Conservation (phyloP, 1,140 invertebrate genomes). For the Saccostrea glomerata region DNA sequence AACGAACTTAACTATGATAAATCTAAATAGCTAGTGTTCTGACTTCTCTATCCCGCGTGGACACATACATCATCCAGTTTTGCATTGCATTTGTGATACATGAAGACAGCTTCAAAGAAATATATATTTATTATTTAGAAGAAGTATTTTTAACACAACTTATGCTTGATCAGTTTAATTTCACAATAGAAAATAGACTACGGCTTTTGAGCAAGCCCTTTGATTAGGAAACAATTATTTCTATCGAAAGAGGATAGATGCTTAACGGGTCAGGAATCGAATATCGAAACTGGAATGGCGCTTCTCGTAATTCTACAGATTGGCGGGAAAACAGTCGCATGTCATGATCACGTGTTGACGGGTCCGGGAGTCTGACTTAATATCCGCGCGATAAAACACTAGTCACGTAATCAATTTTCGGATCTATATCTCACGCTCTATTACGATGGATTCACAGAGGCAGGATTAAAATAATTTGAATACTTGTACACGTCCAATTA, state of each 20-base stretch:
- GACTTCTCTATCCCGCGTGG: neutral
- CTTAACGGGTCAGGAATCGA: neutral
- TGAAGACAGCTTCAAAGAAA: neutral
- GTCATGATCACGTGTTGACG: conserved; percentile 16
- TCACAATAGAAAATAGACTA: neutral
- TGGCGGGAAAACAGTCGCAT: conserved; percentile 22
- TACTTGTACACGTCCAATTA: conserved; percentile 38
- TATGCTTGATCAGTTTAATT: neutral
- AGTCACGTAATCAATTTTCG: conserved; percentile 32
- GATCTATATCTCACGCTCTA: conserved; percentile 35
- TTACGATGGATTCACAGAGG: conserved; percentile 8
- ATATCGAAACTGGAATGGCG: neutral
- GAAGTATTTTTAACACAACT: neutral
- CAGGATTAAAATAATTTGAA: conserved; percentile 37
- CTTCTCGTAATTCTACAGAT: neutral
- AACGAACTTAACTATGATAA: conserved; percentile 32
- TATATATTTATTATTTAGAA: neutral
- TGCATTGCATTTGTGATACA: neutral
- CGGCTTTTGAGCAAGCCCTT: neutral
- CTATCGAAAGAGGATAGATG: neutral
- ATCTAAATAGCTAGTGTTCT: neutral
- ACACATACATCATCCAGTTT: neutral
- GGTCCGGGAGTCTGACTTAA: conserved; percentile 10
- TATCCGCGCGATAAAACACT: conserved; percentile 22
- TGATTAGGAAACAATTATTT: neutral